Evolutionary conservation across 1,140 invertebrate genomes (phyloP).

Genomic region (Telenomus remus): DNA sequence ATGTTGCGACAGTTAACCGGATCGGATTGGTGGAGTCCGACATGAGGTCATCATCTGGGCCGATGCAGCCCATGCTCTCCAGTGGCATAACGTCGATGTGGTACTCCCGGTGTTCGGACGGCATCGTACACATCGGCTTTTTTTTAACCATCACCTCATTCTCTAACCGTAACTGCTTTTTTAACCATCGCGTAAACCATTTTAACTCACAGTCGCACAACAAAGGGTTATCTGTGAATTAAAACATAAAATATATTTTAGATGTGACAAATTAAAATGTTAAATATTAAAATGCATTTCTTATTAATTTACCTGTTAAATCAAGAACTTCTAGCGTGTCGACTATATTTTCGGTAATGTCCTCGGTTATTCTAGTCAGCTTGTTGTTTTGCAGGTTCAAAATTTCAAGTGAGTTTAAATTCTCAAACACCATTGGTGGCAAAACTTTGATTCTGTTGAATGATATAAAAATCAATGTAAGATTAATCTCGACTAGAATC

Average conservation of each 20-base stretch:
- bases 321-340: constrained; percentile 90
- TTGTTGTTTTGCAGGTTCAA: constrained; percentile 92
- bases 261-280: no score
- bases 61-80: constrained; percentile 84
- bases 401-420: constrained; percentile 91
- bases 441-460: constrained; percentile 86
- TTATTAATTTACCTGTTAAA: constrained; percentile 89
- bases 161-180: constrained; percentile 83
- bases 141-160: constrained; percentile 91
- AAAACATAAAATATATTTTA: neutral
- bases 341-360: constrained; percentile 90
- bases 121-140: constrained; percentile 85
- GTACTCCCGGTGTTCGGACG: constrained; percentile 85
- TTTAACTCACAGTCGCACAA: constrained; percentile 90
- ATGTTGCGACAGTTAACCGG: constrained; percentile 6
- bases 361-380: constrained; percentile 85
- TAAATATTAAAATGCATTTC: no score
- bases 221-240: constrained; percentile 87
- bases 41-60: constrained; percentile 39
- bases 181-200: constrained; percentile 89
- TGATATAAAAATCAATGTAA: no score
- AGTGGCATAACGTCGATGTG: constrained; percentile 86
- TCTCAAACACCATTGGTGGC: constrained; percentile 87
- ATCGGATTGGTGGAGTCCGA: constrained; percentile 19
- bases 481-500: no score